Percentiles rank a stretch among this genome's conserved stretches.
These are phyloP conservation scores for Parasteatoda tepidariorum DNA, from an alignment of 1,140 invertebrate species.

Conservation along the genomic window DNA sequence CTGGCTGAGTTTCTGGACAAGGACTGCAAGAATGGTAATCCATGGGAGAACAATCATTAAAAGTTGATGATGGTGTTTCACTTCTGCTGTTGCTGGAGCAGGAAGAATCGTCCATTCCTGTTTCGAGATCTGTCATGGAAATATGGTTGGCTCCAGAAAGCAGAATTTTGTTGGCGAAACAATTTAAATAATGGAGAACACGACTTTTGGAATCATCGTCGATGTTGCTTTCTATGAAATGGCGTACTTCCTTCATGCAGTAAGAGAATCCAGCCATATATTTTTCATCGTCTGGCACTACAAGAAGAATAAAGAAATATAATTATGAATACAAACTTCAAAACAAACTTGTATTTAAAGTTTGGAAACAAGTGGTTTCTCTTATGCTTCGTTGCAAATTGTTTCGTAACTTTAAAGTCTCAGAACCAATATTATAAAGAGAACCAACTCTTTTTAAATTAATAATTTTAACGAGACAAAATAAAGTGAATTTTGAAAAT, in stretches of 20 bases:
- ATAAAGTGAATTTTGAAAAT: too few relatives aligned
- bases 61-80: background rate
- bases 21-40: background rate
- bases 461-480: too few relatives aligned
- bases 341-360: background rate
- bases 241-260: background rate
- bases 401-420: too few relatives aligned
- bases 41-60: background rate
- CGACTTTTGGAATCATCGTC: background rate
- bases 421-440: too few relatives aligned
- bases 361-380: background rate
- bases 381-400: too few relatives aligned
- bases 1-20: background rate
- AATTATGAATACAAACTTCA: background rate
- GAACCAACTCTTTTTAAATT: too few relatives aligned
- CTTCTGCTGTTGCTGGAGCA: slow-evolving; percentile 38
- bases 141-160: background rate
- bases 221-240: slow-evolving; percentile 3
- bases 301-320: background rate
- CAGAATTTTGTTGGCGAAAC: background rate
- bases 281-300: background rate
- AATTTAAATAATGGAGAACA: background rate
- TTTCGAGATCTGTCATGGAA: background rate
- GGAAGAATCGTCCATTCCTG: slow-evolving; percentile 22
- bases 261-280: background rate